These are phyloP conservation scores for Cyprinus carpio DNA, from an alignment of 2,113 vertebrate species.

Conservation along the genomic window DNA sequence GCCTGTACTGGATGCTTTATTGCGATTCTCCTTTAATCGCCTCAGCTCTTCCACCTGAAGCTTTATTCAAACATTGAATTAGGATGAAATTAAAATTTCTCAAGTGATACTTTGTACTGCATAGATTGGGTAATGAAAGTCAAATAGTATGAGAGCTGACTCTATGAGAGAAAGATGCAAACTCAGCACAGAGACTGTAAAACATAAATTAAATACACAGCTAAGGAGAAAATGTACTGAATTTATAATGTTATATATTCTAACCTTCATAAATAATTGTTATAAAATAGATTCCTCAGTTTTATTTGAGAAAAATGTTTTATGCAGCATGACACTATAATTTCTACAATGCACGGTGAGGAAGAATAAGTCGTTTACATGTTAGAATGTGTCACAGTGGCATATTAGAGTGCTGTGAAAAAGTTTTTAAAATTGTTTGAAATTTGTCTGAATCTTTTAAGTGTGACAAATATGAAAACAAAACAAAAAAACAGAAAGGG, in stretches of 20 bases:
- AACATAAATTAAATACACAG: conserved; percentile 16
- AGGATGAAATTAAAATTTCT: conserved; percentile 18
- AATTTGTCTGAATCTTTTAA: too few relatives aligned
- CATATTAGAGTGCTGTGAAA: too few relatives aligned
- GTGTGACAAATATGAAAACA: too few relatives aligned
- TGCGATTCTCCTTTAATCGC: conserved; percentile 83
- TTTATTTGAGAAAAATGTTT: background rate
- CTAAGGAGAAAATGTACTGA: background rate
- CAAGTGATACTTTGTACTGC: conserved; percentile 18
- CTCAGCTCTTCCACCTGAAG: conserved; percentile 88
- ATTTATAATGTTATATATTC: conserved; percentile 19
- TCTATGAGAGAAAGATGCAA: too few relatives aligned
- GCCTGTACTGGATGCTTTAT: conserved; percentile 75
- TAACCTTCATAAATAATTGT: conserved; percentile 13
- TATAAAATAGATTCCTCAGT: background rate
- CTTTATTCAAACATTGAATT: conserved; percentile 66
- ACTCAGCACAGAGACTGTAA: conserved; percentile 21
- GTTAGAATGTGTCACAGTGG: background rate
- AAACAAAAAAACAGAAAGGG: too few relatives aligned
- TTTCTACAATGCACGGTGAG: background rate
- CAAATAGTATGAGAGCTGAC: background rate
- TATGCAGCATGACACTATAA: background rate
- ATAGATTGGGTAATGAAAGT: conserved; percentile 13
- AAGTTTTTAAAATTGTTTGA: too few relatives aligned
- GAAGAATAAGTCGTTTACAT: background rate